Evolutionary conservation across 2,888 invertebrate genomes (phyloP).

Genomic region (Sisyra terminalis): DNA sequence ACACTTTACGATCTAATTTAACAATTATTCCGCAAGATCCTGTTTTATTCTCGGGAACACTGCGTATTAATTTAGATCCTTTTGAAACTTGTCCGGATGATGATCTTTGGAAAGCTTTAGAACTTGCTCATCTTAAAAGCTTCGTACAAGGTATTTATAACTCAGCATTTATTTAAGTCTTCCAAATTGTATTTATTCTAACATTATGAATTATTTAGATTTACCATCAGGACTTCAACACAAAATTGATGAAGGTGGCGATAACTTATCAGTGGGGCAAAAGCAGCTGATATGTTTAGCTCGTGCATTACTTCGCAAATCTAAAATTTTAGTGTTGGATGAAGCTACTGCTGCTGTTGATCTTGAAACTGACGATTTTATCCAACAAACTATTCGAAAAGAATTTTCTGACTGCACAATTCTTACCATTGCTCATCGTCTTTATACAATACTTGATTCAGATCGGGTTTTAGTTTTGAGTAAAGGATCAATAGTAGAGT

Average conservation of each 20-base stretch:
- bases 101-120: slow-evolving; percentile 74
- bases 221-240: slow-evolving; percentile 62
- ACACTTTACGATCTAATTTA: slow-evolving; percentile 64
- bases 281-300: slow-evolving; percentile 78
- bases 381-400: slow-evolving; percentile 73
- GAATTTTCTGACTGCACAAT: slow-evolving; percentile 80
- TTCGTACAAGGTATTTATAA: slow-evolving; percentile 35
- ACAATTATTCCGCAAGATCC: slow-evolving; percentile 91
- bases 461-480: slow-evolving; percentile 72
- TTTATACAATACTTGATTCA: slow-evolving; percentile 86
- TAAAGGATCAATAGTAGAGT: slow-evolving; percentile 63
- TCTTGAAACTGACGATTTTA: slow-evolving; percentile 78
- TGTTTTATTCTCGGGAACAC: slow-evolving; percentile 80
- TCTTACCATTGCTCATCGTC: slow-evolving; percentile 81
- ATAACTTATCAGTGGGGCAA: slow-evolving; percentile 80
- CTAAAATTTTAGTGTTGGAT: slow-evolving; percentile 68
- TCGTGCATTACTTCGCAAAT: slow-evolving; percentile 69
- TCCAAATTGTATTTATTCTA: too few species aligned
- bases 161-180: too few species aligned
- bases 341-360: slow-evolving; percentile 87
- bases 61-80: slow-evolving; percentile 87
- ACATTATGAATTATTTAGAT: slow-evolving; percentile 19
- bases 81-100: slow-evolving; percentile 62
- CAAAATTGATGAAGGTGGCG: slow-evolving; percentile 81
- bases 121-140: slow-evolving; percentile 73